Evolutionary conservation across 2,113 vertebrate genomes (phyloP), one percentile per base, ranked within the genome.

Genomic region (Myotis brandtii): DNA sequence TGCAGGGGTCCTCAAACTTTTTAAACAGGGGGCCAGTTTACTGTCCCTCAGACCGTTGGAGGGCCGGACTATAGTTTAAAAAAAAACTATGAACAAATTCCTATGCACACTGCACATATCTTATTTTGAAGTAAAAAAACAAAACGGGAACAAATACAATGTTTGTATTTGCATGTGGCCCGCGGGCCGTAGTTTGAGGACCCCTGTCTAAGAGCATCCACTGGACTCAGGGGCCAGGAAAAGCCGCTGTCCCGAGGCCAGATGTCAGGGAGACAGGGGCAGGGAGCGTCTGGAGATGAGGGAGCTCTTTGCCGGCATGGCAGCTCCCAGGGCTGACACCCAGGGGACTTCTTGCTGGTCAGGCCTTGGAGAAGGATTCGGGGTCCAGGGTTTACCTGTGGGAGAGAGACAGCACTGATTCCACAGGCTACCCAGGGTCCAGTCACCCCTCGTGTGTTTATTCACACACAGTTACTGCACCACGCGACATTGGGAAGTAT

Each of bases 201-300:
- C 37, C 37, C 37, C 37, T 37, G 37, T 37, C 0, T 5, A 14
- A 11, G 48, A 6, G 21, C 5, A 2, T n/a, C 37, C 62, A 0
- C 54, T 52, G 80, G 43, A 18, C 25, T 59, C 40, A 0, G 0
- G 23, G 50, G 9, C 7, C 17, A 0, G 13, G 70, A 34, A 34
- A 9, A 9, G 62, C 79, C 40, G n/a, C n/a, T n/a, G 48, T 27
- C 43, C 20, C 12, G 56, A 10, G 30, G 66, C 48, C 21, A 0
- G 27, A 59, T 27, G 70, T 34, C 30, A 52, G 46, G 37, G 14
- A 21, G 73, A 23, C 34, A 0, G 27, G 69, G 59, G 7, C 1
- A 0, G 64, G 10, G 21, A 3, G 30, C 0, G 10, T 13, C 21
- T 18, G 52, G 27, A n/a, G 76, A 6, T 25, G 0, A 20, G 50